Evolutionary conservation across 1,140 invertebrate species (phyloP), one percentile per base, ranked within the genome.

Genomic region (Stenopsyche tienmushanensis): DNA sequence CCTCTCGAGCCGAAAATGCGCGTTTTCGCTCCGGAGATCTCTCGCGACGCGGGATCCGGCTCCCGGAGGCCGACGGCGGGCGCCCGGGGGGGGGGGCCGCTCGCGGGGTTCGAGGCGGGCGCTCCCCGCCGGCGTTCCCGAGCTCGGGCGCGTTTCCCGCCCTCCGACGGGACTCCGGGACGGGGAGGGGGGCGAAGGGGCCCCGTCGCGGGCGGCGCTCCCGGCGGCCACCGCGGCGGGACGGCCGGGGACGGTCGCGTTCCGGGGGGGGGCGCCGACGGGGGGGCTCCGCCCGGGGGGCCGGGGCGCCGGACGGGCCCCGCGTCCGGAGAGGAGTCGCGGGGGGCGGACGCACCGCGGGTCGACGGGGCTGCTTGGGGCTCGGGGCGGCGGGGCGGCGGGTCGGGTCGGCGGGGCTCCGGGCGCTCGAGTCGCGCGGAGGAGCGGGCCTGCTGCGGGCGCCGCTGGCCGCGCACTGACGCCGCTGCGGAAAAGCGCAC

Each of bases 391-490:
- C 15, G 2, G 5, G 34, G 34, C 17, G 34, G 34, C 1, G 54
- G 21, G 5, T 34, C 29, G 34, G 7, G 8, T 3, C 5, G 15
- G 54, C 2, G 17, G 34, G 18, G n/a, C 26, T 5, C 42, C 54
- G 54, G 18, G 39, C 26, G 17, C 10, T 18, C 8, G 26, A 10
- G 10, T 8, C 34, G 13, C 26, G 29, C 34, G 3, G 50, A 20
- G 34, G 39, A 24, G 54, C 54, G 54, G 29, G 54, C 24, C 54
- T 15, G 26, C 54, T n/a, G 24, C 39, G 34, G 54, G 34, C 54
- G 24, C 34, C 54, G 29, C 29, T 5, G 24, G 54, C 54, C 54
- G 54, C 34, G 54, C 39, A 13, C 54, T 34, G 29, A 1, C 54
- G 54, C 29, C 54, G 54, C 34, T 24, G 34, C 26, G 25, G 52